Base-by-base conservation (phyloP, 2,888 invertebrate species). In the Tinea semifulvella region DNA sequence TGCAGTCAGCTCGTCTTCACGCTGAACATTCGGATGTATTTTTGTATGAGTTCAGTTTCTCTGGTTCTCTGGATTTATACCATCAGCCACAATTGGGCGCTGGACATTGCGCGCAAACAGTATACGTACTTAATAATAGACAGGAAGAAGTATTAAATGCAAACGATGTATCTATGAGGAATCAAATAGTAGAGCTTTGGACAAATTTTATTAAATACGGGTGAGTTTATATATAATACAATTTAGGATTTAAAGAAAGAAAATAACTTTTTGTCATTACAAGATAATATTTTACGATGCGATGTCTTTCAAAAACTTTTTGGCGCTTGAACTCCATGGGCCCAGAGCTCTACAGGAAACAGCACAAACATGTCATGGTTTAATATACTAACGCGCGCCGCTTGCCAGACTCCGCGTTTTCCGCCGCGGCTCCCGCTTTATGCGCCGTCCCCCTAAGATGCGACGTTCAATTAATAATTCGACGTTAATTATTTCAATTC, bases 141-240 rank as follows among this genome's bases (percentile, higher is more conserved):
- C 14, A 5, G 6, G 16, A 16, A 16, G 7, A 13, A 10, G 16
- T 11, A 4, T 16, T 42, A n/a, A 17, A 26, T 26, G 14, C 22
- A n/a, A 42, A 22, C n/a, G 26, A 42, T 19, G 6, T 4, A 14
- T 6, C 26, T 25, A 16, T 42, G 3, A 25, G 27, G 16, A 26
- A 42, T 26, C 3, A 4, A 11, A 7, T 42, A 3, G 42, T 42
- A 5, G 26, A 22, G 7, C n/a, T 42, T 13, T 42, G 42, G 42
- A 13, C 42, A 13, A 26, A 42, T 26, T 42, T 42, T 19, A 42
- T 42, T 25, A 42, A 42, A 26, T 11, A 11, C 14, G 42, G 42
- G 42, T 42, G 14, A 25, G 25, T 26, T 11, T 3, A 5, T 6
- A 17, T 6, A 16, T 36, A 13, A 14, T 14, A 11, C 11, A 10